These are phyloP conservation scores for Gymnoscopelus microlampas DNA, from an alignment of 2,797 vertebrate genomes.

Conservation along the genomic window DNA sequence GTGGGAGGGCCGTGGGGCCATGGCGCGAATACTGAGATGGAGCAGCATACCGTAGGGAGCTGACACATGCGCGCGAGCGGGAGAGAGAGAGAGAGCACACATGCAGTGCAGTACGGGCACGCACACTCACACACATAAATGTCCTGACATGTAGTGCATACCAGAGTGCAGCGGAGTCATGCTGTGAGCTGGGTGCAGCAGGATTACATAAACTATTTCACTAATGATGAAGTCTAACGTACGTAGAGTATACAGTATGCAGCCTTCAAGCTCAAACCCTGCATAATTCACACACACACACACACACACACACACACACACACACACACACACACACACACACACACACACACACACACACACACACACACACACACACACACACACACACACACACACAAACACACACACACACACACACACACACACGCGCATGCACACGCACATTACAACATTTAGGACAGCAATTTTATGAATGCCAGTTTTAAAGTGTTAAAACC, in stretches of 20 bases:
- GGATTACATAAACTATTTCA: slow-evolving; percentile 7
- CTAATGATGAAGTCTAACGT: slow-evolving; percentile 24
- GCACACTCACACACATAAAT: not conserved
- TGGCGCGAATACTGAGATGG: slow-evolving; percentile 52
- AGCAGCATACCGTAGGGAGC: slow-evolving; percentile 16
- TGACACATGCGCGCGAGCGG: not conserved
- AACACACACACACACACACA: not conserved
- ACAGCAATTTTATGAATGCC: too few relatives aligned
- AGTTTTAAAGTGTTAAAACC: too few relatives aligned
- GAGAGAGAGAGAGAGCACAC: not conserved
- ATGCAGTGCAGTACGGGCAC: not conserved
- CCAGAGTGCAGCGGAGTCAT: not conserved
- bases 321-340: not conserved
- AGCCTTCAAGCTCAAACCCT: slow-evolving; percentile 31
- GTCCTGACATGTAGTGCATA: not conserved
- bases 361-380: not conserved
- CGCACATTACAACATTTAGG: too few relatives aligned
- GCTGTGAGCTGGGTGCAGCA: slow-evolving; percentile 11
- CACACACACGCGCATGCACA: slow-evolving; percentile 1
- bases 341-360: not conserved
- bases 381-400: not conserved
- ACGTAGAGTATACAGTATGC: slow-evolving; percentile 21
- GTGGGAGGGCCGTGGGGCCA: slow-evolving; percentile 28
- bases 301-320: not conserved
- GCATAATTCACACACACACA: not conserved